Evolutionary conservation across 37 sponge, comb jelly and placozoan genomes (phyloP).

Genomic region (Diacarnus erythraeanus): DNA sequence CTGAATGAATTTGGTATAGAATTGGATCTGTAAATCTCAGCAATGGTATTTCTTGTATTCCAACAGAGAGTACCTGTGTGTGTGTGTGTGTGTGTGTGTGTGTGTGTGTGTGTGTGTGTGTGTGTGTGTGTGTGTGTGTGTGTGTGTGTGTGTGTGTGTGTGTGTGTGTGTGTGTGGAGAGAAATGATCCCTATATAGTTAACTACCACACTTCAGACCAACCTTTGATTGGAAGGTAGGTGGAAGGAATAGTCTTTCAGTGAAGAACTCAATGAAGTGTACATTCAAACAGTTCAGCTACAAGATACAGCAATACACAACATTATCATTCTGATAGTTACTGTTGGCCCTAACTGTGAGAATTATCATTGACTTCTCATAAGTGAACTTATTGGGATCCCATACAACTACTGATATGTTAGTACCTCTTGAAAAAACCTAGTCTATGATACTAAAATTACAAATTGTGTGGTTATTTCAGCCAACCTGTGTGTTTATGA

Average conservation of each 20-base stretch:
- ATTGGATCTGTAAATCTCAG: conserved; percentile 8
- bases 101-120: neutral
- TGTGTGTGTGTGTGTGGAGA: no score
- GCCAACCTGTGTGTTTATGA: conserved; percentile 9
- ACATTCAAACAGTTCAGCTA: conserved; percentile 54
- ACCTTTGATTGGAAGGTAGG: conserved; percentile 51
- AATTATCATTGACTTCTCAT: no score
- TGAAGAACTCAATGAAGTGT: conserved; percentile 54
- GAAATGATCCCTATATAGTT: no score
- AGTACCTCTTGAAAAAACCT: neutral
- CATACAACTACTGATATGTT: no score
- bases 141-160: no score
- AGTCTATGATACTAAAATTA: neutral
- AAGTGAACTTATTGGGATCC: no score
- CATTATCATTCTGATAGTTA: no score
- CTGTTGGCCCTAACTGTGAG: no score
- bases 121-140: no score
- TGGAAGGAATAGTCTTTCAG: conserved; percentile 14
- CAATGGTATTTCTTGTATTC: conserved; percentile 6
- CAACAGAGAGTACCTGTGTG: conserved; percentile 49
- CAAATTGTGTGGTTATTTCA: neutral
- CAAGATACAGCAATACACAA: neutral
- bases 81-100: neutral
- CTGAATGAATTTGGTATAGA: conserved; percentile 29
- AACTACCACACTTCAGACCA: no score